Evolutionary conservation across 1,140 invertebrate genomes (phyloP).

Genomic region (Bombus balteatus): DNA sequence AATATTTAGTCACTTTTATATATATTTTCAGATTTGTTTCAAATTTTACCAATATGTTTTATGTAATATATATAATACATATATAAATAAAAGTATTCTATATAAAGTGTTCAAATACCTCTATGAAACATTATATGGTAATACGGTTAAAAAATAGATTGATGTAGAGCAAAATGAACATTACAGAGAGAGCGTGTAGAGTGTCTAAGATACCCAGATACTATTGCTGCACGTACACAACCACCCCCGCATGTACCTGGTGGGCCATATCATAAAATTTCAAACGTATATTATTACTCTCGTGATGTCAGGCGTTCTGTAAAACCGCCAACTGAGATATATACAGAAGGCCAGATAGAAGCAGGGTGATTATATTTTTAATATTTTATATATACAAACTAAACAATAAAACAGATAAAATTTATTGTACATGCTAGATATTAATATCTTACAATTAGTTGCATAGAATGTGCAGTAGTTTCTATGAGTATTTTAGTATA

Average conservation of each 20-base stretch:
- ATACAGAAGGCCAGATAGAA: slow-evolving; percentile 36
- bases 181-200: slow-evolving; percentile 33
- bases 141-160: background rate
- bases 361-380: slow-evolving; percentile 44
- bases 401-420: background rate
- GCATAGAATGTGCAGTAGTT: background rate
- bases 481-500: background rate
- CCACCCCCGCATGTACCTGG: slow-evolving; percentile 89
- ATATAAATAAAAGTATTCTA: too few species aligned
- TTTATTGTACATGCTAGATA: background rate
- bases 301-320: slow-evolving; percentile 90
- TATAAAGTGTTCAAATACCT: too few species aligned
- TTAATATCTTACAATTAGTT: background rate
- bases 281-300: slow-evolving; percentile 90
- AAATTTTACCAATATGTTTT: too few species aligned
- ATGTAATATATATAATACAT: too few species aligned
- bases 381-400: too few species aligned
- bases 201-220: slow-evolving; percentile 85
- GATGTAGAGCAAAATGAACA: background rate
- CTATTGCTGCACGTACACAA: slow-evolving; percentile 87
- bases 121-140: background rate
- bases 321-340: slow-evolving; percentile 84
- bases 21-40: too few species aligned
- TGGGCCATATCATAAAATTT: slow-evolving; percentile 88
- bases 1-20: too few species aligned